These are phyloP conservation scores for Netelia virgata DNA, from an alignment of 2,888 invertebrate species.

Conservation along the genomic window DNA sequence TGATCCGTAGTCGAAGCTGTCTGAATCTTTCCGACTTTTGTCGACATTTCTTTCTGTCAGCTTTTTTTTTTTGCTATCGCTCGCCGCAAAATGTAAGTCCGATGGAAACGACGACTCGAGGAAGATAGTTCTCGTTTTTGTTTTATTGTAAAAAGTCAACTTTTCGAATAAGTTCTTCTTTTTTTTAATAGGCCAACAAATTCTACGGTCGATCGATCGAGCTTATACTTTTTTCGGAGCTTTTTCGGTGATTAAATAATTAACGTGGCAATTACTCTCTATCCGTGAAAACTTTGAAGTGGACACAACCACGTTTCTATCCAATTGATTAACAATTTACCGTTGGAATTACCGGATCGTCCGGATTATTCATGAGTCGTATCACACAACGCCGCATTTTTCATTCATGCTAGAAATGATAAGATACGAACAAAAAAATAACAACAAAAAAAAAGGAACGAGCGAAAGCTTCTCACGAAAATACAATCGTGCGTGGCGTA, in stretches of 20 bases:
- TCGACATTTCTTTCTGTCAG: background rate
- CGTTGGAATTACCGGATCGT: background rate
- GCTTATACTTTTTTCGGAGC: background rate
- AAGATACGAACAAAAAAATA: conserved; percentile 7
- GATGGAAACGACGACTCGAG: too few relatives aligned
- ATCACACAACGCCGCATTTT: background rate
- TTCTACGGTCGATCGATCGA: too few relatives aligned
- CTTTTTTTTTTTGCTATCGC: background rate
- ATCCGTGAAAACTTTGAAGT: background rate
- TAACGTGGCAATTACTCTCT: background rate
- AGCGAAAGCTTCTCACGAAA: background rate
- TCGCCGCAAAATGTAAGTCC: background rate
- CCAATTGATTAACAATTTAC: background rate
- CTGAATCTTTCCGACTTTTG: background rate
- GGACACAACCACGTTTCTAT: background rate
- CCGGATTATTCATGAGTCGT: background rate
- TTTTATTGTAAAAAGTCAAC: too few relatives aligned
- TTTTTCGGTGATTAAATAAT: background rate
- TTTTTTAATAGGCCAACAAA: too few relatives aligned
- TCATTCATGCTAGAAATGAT: conserved; percentile 10
- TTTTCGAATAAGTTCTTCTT: too few relatives aligned
- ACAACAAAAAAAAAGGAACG: conserved; percentile 13
- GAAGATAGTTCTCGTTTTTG: too few relatives aligned
- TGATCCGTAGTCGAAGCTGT: background rate
- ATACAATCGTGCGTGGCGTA: conserved; percentile 27